Conservation (phyloP, 2,888 invertebrate genomes). For the Hyalella azteca region DNA sequence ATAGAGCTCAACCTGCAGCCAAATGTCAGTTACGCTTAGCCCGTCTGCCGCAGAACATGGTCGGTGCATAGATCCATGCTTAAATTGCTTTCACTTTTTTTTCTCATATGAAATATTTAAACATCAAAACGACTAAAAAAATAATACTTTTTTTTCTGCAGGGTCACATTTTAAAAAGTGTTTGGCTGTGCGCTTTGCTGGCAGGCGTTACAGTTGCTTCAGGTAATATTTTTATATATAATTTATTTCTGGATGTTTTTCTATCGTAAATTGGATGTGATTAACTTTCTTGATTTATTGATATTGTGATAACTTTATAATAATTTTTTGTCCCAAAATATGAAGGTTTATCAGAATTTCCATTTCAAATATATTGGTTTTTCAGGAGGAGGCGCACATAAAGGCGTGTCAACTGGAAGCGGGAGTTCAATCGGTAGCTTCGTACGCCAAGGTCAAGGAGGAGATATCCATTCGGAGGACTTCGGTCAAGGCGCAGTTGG, state of each 20-base stretch:
- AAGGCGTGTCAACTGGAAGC: too few relatives aligned
- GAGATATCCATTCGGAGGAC: not conserved
- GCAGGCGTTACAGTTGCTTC: not conserved
- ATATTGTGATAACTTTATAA: not conserved
- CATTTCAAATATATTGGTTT: too few relatives aligned
- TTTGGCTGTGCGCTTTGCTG: not conserved
- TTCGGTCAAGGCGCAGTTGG: not conserved
- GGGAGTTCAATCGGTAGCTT: not conserved
- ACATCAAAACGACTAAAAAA: too few relatives aligned
- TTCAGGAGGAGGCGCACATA: too few relatives aligned
- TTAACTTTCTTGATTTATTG: not conserved
- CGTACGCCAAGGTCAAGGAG: not conserved
- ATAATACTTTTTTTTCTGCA: not conserved
- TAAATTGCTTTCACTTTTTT: too few relatives aligned
- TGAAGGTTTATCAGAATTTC: not conserved
- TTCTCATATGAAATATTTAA: too few relatives aligned
- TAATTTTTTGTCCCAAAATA: not conserved
- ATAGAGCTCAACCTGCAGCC: constrained; percentile 3
- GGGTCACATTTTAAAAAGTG: not conserved
- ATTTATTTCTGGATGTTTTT: not conserved
- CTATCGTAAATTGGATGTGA: too few relatives aligned
- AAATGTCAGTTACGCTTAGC: constrained; percentile 1
- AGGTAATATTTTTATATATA: not conserved
- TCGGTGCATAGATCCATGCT: not conserved
- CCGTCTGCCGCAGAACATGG: not conserved